Evolutionary conservation across 2,797 vertebrate genomes (phyloP).

Genomic region (Rhabdomys pumilio): DNA sequence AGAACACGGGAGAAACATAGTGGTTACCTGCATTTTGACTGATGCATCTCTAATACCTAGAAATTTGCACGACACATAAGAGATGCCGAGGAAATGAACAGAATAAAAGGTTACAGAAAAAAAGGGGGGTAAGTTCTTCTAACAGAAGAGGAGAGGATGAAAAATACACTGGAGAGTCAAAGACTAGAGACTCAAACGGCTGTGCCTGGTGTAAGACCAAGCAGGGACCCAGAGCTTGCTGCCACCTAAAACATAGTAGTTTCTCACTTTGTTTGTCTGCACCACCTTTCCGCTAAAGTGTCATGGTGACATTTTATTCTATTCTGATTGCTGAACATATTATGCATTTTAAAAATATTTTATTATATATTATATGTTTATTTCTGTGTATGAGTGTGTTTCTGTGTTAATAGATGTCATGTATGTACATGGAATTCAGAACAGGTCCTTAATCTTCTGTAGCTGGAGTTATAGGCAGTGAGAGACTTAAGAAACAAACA

Average conservation of each 20-base stretch:
- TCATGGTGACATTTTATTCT: constrained; percentile 28
- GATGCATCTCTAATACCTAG: background rate
- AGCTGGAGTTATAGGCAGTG: background rate
- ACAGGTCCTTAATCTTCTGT: no score
- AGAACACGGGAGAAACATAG: background rate
- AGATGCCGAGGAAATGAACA: background rate
- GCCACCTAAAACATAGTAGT: background rate
- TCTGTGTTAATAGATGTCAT: background rate
- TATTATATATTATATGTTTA: background rate
- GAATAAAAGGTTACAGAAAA: background rate
- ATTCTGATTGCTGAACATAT: background rate
- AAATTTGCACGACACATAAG: background rate
- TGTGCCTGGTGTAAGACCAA: background rate
- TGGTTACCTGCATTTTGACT: background rate
- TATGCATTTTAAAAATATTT: background rate
- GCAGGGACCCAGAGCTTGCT: background rate
- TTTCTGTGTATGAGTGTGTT: background rate
- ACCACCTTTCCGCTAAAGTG: background rate
- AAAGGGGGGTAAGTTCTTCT: background rate
- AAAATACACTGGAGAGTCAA: background rate
- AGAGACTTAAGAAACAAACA: background rate
- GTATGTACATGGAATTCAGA: background rate
- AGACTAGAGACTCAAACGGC: background rate
- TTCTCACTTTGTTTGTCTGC: background rate
- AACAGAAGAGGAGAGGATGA: background rate